These are phyloP conservation scores for Nasonovia ribisnigri DNA, from an alignment of 2,888 invertebrate genomes.

Conservation along the genomic window DNA sequence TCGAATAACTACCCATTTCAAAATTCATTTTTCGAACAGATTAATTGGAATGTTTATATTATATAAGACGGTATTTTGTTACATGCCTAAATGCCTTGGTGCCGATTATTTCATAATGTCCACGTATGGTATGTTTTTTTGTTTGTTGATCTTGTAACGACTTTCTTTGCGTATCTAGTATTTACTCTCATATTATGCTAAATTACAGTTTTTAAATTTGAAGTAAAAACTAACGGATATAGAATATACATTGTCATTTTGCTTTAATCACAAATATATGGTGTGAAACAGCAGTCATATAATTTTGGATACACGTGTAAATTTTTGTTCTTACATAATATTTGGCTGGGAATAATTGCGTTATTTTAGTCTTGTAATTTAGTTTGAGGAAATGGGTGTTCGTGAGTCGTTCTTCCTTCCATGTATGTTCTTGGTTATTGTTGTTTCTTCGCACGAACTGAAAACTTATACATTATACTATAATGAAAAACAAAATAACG, in stretches of 20 bases:
- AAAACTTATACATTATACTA: neutral
- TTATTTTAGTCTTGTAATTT: neutral
- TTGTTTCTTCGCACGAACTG: constrained; percentile 4
- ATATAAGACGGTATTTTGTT: no score
- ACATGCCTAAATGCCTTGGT: no score
- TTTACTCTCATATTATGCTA: neutral
- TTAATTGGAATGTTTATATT: no score
- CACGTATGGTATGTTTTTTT: no score
- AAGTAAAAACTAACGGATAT: neutral
- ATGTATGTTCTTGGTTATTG: neutral
- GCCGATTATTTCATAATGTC: no score
- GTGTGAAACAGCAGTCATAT: neutral
- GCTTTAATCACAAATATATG: neutral
- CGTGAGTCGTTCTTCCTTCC: neutral
- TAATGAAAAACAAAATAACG: constrained; percentile 28
- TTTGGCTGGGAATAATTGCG: neutral
- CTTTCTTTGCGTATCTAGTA: no score
- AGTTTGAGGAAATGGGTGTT: neutral
- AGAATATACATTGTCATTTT: neutral
- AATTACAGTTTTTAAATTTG: neutral
- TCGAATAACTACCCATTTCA: no score
- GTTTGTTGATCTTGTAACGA: no score
- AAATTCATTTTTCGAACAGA: no score
- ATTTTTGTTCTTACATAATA: neutral
- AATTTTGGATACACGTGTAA: neutral